A percentile compares a stretch with the other conserved stretches of the same genome.
Evolutionary conservation across 92 coral and sea anemone genomes (phyloP).

Genomic region (Parazoanthus swiftii): DNA sequence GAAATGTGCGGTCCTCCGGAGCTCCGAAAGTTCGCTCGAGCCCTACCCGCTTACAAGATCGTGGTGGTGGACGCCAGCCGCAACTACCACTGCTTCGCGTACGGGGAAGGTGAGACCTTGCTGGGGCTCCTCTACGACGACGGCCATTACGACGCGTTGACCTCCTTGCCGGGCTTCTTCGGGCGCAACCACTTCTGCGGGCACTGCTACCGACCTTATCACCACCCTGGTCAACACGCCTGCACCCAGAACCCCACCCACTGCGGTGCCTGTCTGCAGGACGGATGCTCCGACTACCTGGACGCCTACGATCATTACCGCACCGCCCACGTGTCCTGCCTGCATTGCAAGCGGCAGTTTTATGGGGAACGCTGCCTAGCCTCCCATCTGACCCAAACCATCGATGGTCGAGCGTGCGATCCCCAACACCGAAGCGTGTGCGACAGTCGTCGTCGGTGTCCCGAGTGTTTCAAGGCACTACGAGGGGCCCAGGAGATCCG

Average conservation of each 20-base stretch:
- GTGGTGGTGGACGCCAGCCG: too few species aligned
- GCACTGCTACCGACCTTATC: background rate
- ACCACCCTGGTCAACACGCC: constrained; percentile 13
- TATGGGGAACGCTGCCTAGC: constrained; percentile 1
- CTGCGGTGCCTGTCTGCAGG: background rate
- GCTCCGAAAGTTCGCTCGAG: background rate
- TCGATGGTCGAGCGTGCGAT: background rate
- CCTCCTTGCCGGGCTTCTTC: background rate
- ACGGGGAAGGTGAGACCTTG: too few species aligned
- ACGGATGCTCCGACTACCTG: background rate
- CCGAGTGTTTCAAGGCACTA: background rate
- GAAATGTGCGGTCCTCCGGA: background rate
- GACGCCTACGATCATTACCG: too few species aligned
- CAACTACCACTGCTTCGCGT: too few species aligned
- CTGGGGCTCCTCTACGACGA: too few species aligned
- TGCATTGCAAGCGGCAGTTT: background rate
- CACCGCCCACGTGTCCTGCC: background rate
- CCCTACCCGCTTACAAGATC: background rate
- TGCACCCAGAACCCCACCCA: background rate
- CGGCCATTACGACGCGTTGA: too few species aligned
- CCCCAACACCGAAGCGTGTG: background rate
- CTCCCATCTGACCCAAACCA: background rate
- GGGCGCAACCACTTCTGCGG: background rate
- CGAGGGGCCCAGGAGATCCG: background rate
- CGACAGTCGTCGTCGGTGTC: background rate